Evolutionary conservation across 1,140 invertebrate species (phyloP), one percentile per base, ranked within the genome.

Genomic region (Linepithema humile): DNA sequence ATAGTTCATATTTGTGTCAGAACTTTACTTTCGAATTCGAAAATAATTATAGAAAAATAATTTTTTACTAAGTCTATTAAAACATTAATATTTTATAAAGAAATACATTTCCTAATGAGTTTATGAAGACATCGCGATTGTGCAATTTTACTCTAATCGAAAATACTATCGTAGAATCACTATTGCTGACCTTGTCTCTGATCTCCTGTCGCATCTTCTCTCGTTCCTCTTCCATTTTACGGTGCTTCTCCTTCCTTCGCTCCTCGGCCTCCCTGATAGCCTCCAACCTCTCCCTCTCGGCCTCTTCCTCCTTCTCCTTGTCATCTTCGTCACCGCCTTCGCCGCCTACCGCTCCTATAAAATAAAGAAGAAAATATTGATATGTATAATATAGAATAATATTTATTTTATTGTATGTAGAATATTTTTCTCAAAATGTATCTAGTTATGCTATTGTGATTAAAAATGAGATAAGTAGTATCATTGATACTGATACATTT

Each of bases 201-300:
- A 99, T 99, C 94, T 98, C 98, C 95, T 99, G 98, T 93, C 99
- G 96, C 98, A 99, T 99, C 95, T 98, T 98, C 95, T 99, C 98
- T 88, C 99, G 95, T 94, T 99, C 98, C 90, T 98, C 98, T 94
- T 99, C 99, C 98, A 99, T 99, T 95, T 99, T 99, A 90, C 98
- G 96, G 95, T 99, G 98, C 93, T 99, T 99, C 94, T 99, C 98
- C 95, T 98, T 99, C 91, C 98, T 96, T 91, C 98, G 96, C 88
- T 99, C 98, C 94, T 99, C 98, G 72, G 98, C 98, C 93, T 99
- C 98, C 90, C 96, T 96, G 94, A 99, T 98, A 90, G 98, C 98
- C 94, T 99, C 98, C 94, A 97, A 96, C 90, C 98, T 96, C 94
- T 99, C 98, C 90, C 98, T 97, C 96, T 99, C 98, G 89, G 98